A percentile compares a stretch with the other conserved stretches of the same genome.
phyloP scores from a whole-genome alignment of 2,113 vertebrate species.

The Phylloscopus trochilus region DNA sequence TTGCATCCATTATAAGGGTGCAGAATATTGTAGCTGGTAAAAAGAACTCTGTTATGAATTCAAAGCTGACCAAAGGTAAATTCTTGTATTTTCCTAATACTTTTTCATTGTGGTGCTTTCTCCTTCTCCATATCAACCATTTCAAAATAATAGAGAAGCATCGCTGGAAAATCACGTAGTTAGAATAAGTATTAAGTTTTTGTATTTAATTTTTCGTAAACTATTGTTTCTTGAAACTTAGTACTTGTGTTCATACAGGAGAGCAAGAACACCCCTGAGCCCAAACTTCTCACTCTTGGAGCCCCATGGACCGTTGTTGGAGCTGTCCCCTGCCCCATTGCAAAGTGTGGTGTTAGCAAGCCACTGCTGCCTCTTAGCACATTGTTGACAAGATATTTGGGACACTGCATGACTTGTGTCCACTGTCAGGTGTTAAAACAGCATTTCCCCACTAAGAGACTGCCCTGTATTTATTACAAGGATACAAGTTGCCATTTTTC shows the following conservation, averaged over 20 bases:
- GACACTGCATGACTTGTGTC: rapidly evolving
- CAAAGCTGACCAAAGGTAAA: neutral
- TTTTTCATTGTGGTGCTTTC: neutral
- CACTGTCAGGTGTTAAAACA: neutral
- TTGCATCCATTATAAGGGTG: no score
- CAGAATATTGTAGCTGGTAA: neutral
- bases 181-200: neutral
- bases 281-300: neutral
- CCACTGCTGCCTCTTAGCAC: neutral
- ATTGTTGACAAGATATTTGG: neutral
- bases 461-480: neutral
- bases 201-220: neutral
- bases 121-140: rapidly evolving
- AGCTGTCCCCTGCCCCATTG: neutral
- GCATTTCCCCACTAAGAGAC: neutral
- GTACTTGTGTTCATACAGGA: neutral
- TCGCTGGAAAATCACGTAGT: rapidly evolving
- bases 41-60: neutral
- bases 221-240: neutral
- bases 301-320: rapidly evolving
- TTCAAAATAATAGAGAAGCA: neutral
- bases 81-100: neutral
- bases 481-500: neutral
- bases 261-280: neutral
- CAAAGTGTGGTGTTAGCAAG: no score